Base-by-base conservation (phyloP, 2,113 vertebrate species). In the Laticauda colubrina region DNA sequence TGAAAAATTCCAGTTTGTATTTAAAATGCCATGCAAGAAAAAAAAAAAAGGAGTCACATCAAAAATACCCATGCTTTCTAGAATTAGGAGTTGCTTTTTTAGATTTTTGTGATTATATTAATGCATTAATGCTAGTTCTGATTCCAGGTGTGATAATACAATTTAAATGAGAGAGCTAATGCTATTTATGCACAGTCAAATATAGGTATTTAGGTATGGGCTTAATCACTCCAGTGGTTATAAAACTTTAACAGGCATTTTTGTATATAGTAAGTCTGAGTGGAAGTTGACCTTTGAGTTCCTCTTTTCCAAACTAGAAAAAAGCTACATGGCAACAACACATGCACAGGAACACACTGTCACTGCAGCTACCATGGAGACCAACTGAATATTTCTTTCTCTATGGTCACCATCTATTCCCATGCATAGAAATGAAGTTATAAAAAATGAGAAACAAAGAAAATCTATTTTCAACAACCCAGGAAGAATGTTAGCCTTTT, bases 331-430 rank as follows among this genome's bases (percentile, higher is more conserved):
- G 55, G 24, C 20, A 48, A 75, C 48, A 64, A 86, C 39, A 87
- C 85, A 91, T 3, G 64, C 24, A 61, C 91, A 91, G 54, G 45
- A 89, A 34, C 55, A 91, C 91, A 69, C 39, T 93, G 48, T 26
- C 90, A 39, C 15, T 91, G 21, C 51, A 89, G 51, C 34, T 93
- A 88, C 54, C 64, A 48, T 45, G 85, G 43, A 91, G 88, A 48
- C 7, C 24, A 18, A 12, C 11, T 55, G 56, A 48, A 53, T 56
- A 8, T 61, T 53, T 45, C 57, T 51, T 92, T 87, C 39, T 89
- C 0, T 87, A 1, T 88, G 8, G 54, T 93, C 43, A 1, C 53
- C 55, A 57, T 34, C 4, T 14, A 91, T 5, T 86, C 53, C 59
- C 89, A 89, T 48, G 1, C 34, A 88, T 0, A 29, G 43, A 94